Evolutionary conservation across 1,140 invertebrate genomes (phyloP), one percentile per base, ranked within the genome.

Genomic region (Orius insidiosus): DNA sequence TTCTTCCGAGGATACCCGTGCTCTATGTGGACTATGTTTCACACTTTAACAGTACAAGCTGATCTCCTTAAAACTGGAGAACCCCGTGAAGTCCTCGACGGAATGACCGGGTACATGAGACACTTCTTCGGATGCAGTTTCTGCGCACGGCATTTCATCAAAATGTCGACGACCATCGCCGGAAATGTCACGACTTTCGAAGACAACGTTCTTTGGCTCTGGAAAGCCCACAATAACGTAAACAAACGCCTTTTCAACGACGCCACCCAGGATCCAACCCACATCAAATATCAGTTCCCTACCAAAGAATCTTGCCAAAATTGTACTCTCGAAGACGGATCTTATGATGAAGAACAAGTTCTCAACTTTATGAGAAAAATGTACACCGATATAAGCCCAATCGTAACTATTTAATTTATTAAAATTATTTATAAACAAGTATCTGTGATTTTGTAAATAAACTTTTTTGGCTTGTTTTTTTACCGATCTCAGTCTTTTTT

Each of bases 21-120:
- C 66, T 80, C 86, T 0, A 63, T 98, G 10, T 98, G 95, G 95
- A 83, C 75, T 31, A 66, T 94, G 47, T 98, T 97, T 61, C 95
- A 98, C 59, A 85, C 80, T 36, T 61, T 98, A 14, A 90, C 86
- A 8, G 83, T 95, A 0, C 80, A 79, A 59, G 77, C 80, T 40
- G 51, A 61, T 3, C 60, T 60, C 16, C 57, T 66, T 31, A 58
- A 65, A 1, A 58, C 64, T 38, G 68, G 77, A 47, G 32, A 34
- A 38, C 33, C 34, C 8, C 59, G 64, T n/a, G 71, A 76, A 56
- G 75, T 95, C 8, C 62, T 97, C 1, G 63, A 70, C 52, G 78
- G 80, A 1, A 89, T 98, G 68, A 69, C 82, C 58, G 82, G 76
- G 4, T 98, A 94, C 58, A 72, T 98, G 24, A 81, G 83, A 57